phyloP scores from a whole-genome alignment of 2,797 vertebrate species.

The Enteromius unitaeniatus region DNA sequence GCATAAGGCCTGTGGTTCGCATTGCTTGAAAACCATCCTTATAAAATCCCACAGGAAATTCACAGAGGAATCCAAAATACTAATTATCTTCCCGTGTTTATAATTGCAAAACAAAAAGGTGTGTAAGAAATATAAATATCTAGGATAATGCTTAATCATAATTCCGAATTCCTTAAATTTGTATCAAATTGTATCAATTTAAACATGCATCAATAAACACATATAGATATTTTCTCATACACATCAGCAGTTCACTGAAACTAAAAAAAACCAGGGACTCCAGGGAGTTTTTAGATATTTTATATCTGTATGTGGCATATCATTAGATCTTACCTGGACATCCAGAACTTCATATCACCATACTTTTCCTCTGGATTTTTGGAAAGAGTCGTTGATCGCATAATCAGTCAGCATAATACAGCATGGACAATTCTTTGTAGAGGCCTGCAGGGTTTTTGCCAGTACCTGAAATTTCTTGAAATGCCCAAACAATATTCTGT shows the following conservation, averaged over 20 bases:
- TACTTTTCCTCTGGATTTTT: constrained; percentile 10
- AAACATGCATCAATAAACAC: background rate
- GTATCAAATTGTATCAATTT: background rate
- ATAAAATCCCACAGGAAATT: background rate
- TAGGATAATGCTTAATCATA: background rate
- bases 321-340: constrained; percentile 17
- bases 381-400: background rate
- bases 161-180: background rate
- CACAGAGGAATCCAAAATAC: background rate
- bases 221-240: background rate
- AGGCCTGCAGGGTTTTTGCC: background rate
- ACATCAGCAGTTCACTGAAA: background rate
- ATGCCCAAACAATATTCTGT: background rate
- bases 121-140: background rate
- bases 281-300: background rate
- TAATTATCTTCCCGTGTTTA: background rate
- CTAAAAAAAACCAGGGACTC: background rate
- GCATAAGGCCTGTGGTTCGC: background rate
- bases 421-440: background rate
- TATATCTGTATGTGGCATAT: background rate
- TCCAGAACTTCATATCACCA: background rate
- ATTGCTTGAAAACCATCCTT: background rate
- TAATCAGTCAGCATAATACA: background rate
- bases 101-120: background rate
- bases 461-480: background rate